Conservation (phyloP, 2,888 invertebrate species). For the Microplitis manilae region DNA sequence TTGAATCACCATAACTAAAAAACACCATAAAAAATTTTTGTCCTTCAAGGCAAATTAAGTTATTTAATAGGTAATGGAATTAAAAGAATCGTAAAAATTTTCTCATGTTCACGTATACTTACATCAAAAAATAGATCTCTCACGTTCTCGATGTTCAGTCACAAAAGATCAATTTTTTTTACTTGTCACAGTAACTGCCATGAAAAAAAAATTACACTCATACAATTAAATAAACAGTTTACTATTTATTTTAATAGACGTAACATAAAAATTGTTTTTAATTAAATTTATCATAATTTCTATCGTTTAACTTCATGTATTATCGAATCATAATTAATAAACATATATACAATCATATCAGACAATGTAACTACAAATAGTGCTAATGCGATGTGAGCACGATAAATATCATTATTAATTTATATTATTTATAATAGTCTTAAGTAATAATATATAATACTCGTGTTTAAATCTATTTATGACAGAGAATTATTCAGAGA, state of each 20-base stretch:
- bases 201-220: not conserved
- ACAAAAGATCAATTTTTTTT: slow-evolving; percentile 15
- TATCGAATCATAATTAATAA: slow-evolving; percentile 2
- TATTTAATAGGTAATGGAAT: slow-evolving; percentile 46
- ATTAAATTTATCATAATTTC: not conserved
- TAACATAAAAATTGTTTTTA: not conserved
- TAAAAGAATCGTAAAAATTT: slow-evolving; percentile 18
- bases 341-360: not conserved
- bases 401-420: slow-evolving; percentile 12
- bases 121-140: slow-evolving; percentile 34
- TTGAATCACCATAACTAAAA: too few species aligned
- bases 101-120: slow-evolving; percentile 17
- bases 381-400: not conserved
- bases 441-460: not conserved
- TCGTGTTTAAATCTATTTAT: not conserved
- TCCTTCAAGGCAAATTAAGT: slow-evolving; percentile 47
- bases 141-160: slow-evolving; percentile 52
- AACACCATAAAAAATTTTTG: not conserved
- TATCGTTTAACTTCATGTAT: not conserved
- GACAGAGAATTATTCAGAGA: not conserved
- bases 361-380: not conserved
- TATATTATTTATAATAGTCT: slow-evolving; percentile 5
- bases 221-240: not conserved
- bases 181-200: not conserved
- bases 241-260: not conserved